phyloP scores from a whole-genome alignment of 2,888 invertebrate species.

The Nudaria mundana region DNA sequence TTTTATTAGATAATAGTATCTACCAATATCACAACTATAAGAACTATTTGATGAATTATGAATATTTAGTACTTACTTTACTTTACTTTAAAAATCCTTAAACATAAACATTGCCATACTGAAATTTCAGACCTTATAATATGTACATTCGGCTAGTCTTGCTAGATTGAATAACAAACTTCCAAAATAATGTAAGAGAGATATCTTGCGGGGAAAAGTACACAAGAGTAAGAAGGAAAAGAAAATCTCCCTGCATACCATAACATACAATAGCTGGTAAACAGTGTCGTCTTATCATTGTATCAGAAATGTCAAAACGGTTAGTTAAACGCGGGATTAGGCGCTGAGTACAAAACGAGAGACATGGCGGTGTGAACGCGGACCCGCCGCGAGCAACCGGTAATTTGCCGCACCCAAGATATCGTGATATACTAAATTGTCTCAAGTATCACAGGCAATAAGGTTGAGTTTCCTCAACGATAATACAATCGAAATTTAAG shows the following conservation, averaged over 20 bases:
- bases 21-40: not conserved
- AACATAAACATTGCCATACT: too few species aligned
- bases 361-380: slow-evolving; percentile 43
- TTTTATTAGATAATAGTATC: not conserved
- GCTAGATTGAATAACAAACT: too few species aligned
- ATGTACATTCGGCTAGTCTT: too few species aligned
- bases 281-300: slow-evolving; percentile 34
- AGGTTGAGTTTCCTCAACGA: slow-evolving; percentile 32
- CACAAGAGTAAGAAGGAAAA: too few species aligned
- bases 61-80: too few species aligned
- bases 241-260: too few species aligned
- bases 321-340: slow-evolving; percentile 76
- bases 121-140: too few species aligned
- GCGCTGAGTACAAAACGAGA: slow-evolving; percentile 73
- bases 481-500: slow-evolving; percentile 9
- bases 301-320: slow-evolving; percentile 77
- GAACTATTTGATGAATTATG: too few species aligned
- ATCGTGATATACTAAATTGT: slow-evolving; percentile 13
- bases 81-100: too few species aligned
- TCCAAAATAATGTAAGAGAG: too few species aligned
- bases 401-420: slow-evolving; percentile 6
- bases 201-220: too few species aligned
- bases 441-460: slow-evolving; percentile 18
- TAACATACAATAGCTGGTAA: too few species aligned
- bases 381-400: slow-evolving; percentile 38